A percentile compares a stretch with the other conserved stretches of the same genome.
Conservation (phyloP, 2,113 vertebrate genomes). For the Coryphaenoides rupestris region DNA sequence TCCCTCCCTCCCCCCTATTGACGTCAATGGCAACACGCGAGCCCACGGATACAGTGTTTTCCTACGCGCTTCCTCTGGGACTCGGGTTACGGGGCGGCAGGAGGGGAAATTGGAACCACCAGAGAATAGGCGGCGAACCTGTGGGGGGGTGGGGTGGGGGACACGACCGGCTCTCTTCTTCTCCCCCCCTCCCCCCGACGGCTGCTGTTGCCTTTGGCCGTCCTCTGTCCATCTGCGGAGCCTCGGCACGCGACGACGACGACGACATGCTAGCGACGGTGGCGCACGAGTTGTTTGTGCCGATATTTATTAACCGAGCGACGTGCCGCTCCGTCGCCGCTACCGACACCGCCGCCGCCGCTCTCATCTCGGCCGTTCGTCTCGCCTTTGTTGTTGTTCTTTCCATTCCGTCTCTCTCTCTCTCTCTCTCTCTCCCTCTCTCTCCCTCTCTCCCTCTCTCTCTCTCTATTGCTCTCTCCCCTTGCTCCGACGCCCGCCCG, state of each 20-base stretch:
- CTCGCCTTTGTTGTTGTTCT: too few relatives aligned
- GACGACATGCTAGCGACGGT: too few relatives aligned
- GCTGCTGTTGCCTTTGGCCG: background rate
- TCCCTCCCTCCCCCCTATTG: conserved; percentile 48
- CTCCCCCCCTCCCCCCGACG: background rate
- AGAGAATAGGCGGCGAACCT: conserved; percentile 28
- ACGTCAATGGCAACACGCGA: conserved; percentile 55
- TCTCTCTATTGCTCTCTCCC: too few relatives aligned
- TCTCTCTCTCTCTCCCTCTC: background rate
- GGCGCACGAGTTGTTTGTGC: too few relatives aligned
- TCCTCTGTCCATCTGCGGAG: too few relatives aligned
- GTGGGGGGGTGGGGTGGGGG: conserved; percentile 32
- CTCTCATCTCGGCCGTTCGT: too few relatives aligned
- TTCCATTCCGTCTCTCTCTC: background rate
- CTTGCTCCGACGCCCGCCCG: too few relatives aligned
- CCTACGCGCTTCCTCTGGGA: conserved; percentile 42
- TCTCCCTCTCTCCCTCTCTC: background rate
- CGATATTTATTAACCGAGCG: too few relatives aligned
- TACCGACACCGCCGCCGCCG: too few relatives aligned
- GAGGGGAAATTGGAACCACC: conserved; percentile 61
- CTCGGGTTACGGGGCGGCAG: conserved; percentile 57
- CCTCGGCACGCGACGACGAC: too few relatives aligned
- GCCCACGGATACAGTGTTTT: conserved; percentile 58
- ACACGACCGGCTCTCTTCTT: conserved; percentile 14
- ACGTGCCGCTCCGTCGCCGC: too few relatives aligned